A percentile compares a stretch with the other conserved stretches of the same genome.
These are phyloP conservation scores for Lasioglossum oenotherae DNA, from an alignment of 2,888 invertebrate species.

Conservation along the genomic window DNA sequence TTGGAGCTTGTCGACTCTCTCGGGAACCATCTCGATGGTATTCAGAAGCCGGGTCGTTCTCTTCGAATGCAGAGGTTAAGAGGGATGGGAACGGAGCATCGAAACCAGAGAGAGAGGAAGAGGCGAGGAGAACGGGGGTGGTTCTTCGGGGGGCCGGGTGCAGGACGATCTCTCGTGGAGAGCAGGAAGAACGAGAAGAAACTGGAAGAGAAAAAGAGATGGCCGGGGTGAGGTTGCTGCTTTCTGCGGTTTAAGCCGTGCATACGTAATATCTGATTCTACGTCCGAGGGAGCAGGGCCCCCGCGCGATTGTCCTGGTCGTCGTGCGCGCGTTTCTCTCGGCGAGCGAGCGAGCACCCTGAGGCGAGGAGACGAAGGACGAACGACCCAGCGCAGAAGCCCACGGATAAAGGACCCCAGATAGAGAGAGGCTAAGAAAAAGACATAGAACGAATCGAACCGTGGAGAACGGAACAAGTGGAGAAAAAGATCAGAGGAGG, in stretches of 20 bases:
- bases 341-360: conserved; percentile 32
- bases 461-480: conserved; percentile 17
- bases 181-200: conserved; percentile 52
- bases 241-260: conserved; percentile 79
- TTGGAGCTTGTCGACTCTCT: conserved; percentile 11
- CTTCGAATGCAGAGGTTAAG: conserved; percentile 63
- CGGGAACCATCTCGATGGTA: conserved; percentile 52
- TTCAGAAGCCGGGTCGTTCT: conserved; percentile 63
- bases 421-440: conserved; percentile 62
- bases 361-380: conserved; percentile 42
- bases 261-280: conserved; percentile 83
- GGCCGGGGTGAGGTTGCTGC: conserved; percentile 67
- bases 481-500: conserved; percentile 27
- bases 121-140: conserved; percentile 16
- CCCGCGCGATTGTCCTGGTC: conserved; percentile 71
- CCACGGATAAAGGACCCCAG: conserved; percentile 64
- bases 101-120: neutral
- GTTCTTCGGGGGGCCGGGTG: conserved; percentile 17
- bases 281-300: conserved; percentile 72
- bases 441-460: conserved; percentile 46
- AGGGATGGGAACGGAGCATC: conserved; percentile 30
- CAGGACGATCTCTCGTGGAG: conserved; percentile 53
- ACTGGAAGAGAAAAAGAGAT: conserved; percentile 52
- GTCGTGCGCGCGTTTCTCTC: conserved; percentile 51
- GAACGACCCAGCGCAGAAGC: conserved; percentile 29